Evolutionary conservation across 2,113 vertebrate genomes (phyloP), one percentile per base, ranked within the genome.

Genomic region (Clinocottus analis): DNA sequence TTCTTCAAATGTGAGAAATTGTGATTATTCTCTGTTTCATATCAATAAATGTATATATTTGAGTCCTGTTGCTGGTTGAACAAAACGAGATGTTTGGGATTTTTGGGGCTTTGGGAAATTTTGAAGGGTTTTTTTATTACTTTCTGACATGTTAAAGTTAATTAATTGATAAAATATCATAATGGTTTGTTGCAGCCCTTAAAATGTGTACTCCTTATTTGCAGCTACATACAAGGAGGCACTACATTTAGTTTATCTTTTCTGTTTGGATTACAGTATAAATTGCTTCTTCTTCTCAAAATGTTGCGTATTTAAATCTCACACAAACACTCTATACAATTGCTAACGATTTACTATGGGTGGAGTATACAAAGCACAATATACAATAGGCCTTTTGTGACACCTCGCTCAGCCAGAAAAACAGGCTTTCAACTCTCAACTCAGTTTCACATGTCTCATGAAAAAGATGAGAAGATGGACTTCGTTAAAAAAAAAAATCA

Each of bases 381-480:
- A n/a, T 1, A 70, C 64, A 80, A 71, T 23, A 12, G 60, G 25
- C 41, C 47, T 23, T 27, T 43, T 56, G 68, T 55, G 11, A 31
- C 63, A 55, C 19, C 58, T 85, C 47, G 25, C 5, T 37, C 31
- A 31, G 63, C 85, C n/a, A 49, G 90, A 88, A 82, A 84, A 87
- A 88, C 90, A 23, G 62, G 82, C n/a, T 70, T 55, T 63, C 2
- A 23, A 7, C 29, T 23, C 55, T 39, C 16, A 37, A 16, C n/a
- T 21, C 10, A 43, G 33, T 11, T 0, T 16, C 51, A 67, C 55
- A 0, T 2, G 53, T 63, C 58, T 65, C 41, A 27, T 45, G 41
- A 45, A 45, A 63, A 31, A 41, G 6, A 58, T 27, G 6, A 62
- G 25, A 31, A 72, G 6, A 21, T 14, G 27, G 3, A 25, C 2